Percentiles rank a stretch among this genome's conserved stretches.
Evolutionary conservation across 2,113 vertebrate genomes (phyloP).

Genomic region (Paracanthobrama guichenoti): DNA sequence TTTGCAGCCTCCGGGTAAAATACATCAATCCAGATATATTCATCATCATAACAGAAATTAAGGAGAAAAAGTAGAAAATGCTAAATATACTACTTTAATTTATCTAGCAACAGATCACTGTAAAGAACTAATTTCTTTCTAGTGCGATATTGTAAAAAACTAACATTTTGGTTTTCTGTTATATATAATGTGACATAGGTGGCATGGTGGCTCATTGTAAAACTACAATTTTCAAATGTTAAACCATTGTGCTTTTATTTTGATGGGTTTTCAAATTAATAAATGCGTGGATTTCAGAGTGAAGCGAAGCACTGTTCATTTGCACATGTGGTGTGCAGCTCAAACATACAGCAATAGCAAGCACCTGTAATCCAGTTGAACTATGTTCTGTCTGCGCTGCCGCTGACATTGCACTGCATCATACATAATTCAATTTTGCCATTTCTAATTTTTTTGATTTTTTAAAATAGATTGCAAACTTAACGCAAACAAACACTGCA

Average conservation of each 20-base stretch:
- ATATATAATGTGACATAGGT: no score
- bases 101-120: no score
- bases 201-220: not conserved
- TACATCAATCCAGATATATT: conserved; percentile 6
- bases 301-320: no score
- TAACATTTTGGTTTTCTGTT: no score
- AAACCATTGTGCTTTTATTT: not conserved
- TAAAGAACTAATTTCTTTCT: not conserved
- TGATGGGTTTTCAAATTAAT: not conserved
- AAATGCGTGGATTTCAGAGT: not conserved
- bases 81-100: not conserved
- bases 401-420: not conserved
- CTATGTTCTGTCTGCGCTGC: not conserved
- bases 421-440: not conserved
- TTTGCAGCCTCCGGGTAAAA: not conserved
- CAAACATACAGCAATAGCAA: no score
- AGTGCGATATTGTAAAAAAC: not conserved
- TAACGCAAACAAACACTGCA: no score
- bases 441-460: not conserved
- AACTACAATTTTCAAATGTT: not conserved
- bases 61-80: not conserved
- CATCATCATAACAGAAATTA: not conserved
- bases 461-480: no score
- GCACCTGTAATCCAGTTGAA: not conserved
- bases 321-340: no score